A percentile compares a stretch with the other conserved stretches of the same genome.
Evolutionary conservation across 2,113 vertebrate genomes (phyloP).

Genomic region (Lagopus leucura): DNA sequence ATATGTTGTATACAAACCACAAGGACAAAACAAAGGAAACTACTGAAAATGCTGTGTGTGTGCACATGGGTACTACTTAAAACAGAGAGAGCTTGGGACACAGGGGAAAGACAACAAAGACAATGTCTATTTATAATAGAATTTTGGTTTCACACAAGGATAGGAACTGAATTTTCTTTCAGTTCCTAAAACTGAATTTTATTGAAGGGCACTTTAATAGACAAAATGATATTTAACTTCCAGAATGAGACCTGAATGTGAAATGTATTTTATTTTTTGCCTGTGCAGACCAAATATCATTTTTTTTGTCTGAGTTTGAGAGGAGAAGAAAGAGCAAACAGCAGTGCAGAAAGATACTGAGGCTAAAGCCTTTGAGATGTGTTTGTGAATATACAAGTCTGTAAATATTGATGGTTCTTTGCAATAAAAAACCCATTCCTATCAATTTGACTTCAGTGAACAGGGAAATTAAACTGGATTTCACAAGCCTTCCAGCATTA

Average conservation of each 20-base stretch:
- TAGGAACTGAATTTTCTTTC: neutral
- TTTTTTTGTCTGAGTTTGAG: neutral
- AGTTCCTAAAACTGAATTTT: neutral
- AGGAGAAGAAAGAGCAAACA: conserved; percentile 36
- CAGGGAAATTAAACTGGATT: conserved; percentile 49
- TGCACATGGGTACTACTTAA: neutral
- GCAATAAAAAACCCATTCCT: conserved; percentile 44
- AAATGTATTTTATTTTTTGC: neutral
- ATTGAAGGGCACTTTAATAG: neutral
- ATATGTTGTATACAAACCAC: neutral
- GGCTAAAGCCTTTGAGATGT: conserved; percentile 18
- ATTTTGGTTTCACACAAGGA: neutral
- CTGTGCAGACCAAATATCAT: conserved; percentile 22
- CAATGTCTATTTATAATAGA: neutral
- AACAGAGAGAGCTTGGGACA: neutral
- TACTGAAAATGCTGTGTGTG: neutral
- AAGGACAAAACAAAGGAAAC: neutral
- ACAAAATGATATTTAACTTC: conserved; percentile 23
- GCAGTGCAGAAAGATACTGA: conserved; percentile 1
- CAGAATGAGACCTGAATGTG: neutral
- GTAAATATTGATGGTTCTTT: conserved; percentile 53
- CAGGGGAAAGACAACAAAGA: neutral
- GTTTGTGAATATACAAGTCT: conserved; percentile 23
- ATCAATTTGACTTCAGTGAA: conserved; percentile 15
- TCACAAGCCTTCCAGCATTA: conserved; percentile 47